Evolutionary conservation across 2,888 invertebrate species (phyloP).

Genomic region (Cheilosia urbana): DNA sequence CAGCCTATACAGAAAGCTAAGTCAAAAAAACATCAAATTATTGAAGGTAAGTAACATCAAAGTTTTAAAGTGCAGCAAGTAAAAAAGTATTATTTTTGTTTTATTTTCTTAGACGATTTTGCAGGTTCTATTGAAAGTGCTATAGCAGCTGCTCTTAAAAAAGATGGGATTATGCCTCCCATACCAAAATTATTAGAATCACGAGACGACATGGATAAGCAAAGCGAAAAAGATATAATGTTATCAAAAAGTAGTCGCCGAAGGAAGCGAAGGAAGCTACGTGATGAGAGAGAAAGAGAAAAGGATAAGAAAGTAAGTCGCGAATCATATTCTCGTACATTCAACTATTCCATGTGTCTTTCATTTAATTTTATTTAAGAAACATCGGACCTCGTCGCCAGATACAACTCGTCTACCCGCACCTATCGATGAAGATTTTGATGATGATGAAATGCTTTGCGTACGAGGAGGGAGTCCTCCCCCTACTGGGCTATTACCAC

Average conservation of each 20-base stretch:
- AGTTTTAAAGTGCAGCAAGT: not conserved
- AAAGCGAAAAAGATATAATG: slow-evolving; percentile 83
- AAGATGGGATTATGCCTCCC: slow-evolving; percentile 85
- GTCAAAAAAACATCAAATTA: slow-evolving; percentile 42
- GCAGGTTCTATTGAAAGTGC: slow-evolving; percentile 92
- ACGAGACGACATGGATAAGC: slow-evolving; percentile 86
- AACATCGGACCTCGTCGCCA: slow-evolving; percentile 70
- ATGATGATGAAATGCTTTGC: slow-evolving; percentile 92
- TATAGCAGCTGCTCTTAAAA: slow-evolving; percentile 90
- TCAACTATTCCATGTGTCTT: not conserved
- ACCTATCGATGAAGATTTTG: slow-evolving; percentile 85
- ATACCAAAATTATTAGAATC: slow-evolving; percentile 82
- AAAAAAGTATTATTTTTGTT: not conserved
- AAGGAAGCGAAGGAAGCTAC: slow-evolving; percentile 81
- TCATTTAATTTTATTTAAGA: slow-evolving; percentile 51
- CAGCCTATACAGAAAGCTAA: slow-evolving; percentile 45
- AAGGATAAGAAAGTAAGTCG: slow-evolving; percentile 78
- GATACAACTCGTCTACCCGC: slow-evolving; percentile 80
- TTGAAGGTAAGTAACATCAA: slow-evolving; percentile 23
- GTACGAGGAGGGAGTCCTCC: slow-evolving; percentile 90
- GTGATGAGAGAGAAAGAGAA: slow-evolving; percentile 81
- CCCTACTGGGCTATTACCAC: slow-evolving; percentile 76
- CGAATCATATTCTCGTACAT: not conserved
- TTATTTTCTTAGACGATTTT: slow-evolving; percentile 87
- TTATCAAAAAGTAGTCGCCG: slow-evolving; percentile 79